Conservation (phyloP, 1,140 invertebrate species). For the Ladona fulva region DNA sequence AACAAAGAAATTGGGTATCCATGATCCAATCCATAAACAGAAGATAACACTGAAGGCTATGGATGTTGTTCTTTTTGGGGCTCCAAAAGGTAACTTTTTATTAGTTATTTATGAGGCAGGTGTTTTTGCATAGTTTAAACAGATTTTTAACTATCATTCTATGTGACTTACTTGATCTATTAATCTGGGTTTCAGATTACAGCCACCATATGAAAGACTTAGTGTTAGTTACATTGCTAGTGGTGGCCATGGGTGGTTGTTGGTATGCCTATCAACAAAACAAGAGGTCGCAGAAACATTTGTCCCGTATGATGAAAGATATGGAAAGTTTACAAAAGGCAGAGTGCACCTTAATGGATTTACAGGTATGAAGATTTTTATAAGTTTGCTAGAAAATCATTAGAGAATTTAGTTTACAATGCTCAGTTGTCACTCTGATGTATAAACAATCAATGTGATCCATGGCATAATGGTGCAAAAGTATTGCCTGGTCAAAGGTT, state of each 20-base stretch:
- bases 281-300: conserved; percentile 71
- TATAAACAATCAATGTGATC: no score
- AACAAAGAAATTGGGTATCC: conserved; percentile 81
- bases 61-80: conserved; percentile 94
- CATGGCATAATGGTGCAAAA: no score
- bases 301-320: conserved; percentile 82
- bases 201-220: conserved; percentile 78
- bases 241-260: conserved; percentile 75
- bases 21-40: conserved; percentile 93
- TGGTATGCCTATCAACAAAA: conserved; percentile 86
- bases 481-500: no score
- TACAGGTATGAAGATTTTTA: conserved; percentile 50
- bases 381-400: background rate
- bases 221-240: conserved; percentile 67
- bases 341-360: conserved; percentile 72
- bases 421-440: no score
- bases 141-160: no score
- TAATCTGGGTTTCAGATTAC: conserved; percentile 44
- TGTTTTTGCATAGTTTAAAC: no score
- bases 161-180: no score
- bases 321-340: conserved; percentile 87
- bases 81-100: conserved; percentile 82
- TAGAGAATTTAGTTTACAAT: no score
- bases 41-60: conserved; percentile 93
- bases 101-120: no score